Conservation (phyloP, 1,140 invertebrate genomes). For the Copidosoma floridanum region DNA sequence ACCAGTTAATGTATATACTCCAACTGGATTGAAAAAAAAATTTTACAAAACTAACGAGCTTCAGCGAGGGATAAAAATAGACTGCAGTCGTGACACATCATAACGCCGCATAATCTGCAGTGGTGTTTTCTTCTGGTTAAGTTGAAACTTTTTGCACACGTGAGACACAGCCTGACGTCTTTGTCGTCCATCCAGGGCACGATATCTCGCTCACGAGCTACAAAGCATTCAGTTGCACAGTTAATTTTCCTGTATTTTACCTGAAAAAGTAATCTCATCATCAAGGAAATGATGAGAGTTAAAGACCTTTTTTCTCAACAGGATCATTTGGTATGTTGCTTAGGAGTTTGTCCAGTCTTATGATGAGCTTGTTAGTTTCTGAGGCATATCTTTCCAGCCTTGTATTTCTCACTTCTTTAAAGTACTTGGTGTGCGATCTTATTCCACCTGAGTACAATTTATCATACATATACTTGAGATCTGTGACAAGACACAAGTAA, state of each 20-base stretch:
- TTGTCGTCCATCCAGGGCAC: slow-evolving; percentile 93
- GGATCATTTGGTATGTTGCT: slow-evolving; percentile 78
- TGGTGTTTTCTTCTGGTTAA: slow-evolving; percentile 90
- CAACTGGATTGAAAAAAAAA: no score
- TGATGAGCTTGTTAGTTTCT: slow-evolving; percentile 94
- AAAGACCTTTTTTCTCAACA: slow-evolving; percentile 74
- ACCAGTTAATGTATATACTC: no score
- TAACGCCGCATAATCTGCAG: slow-evolving; percentile 91
- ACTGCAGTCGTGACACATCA: slow-evolving; percentile 94
- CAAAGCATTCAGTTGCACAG: no score
- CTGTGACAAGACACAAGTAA: no score
- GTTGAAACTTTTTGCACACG: slow-evolving; percentile 86
- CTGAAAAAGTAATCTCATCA: slow-evolving; percentile 1
- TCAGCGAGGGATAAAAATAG: slow-evolving; percentile 78
- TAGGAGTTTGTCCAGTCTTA: slow-evolving; percentile 89
- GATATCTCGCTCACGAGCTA: slow-evolving; percentile 73
- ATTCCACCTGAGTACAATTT: slow-evolving; percentile 61
- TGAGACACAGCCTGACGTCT: slow-evolving; percentile 86
- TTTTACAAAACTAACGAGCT: slow-evolving; percentile 69
- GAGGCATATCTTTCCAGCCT: slow-evolving; percentile 84
- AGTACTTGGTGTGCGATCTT: slow-evolving; percentile 73
- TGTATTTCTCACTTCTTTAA: slow-evolving; percentile 71
- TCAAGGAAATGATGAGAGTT: background rate
- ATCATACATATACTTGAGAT: no score
- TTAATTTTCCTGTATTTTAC: background rate